Base-by-base conservation (phyloP, 2,888 invertebrate genomes). In the Hermaeophaga mercurialis region DNA sequence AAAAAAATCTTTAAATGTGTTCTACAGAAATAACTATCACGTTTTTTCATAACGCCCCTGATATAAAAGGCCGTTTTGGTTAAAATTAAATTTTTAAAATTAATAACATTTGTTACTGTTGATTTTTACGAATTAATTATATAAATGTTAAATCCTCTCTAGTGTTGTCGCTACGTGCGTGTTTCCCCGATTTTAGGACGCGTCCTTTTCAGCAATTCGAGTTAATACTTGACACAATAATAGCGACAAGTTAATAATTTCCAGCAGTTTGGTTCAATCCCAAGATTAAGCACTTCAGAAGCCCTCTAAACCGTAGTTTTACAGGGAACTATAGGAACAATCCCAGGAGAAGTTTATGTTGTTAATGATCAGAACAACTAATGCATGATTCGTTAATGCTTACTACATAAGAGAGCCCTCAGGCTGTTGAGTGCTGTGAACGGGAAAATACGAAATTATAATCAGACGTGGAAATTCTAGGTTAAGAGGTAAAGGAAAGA, bases 321-420 rank as follows among this genome's bases (percentile, higher is more conserved):
- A 28, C 9, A 28, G 22, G 22, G 3, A 22, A 22, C 3, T 22
- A 7, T 22, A 22, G 22, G 7, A n/a, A 8, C 7, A n/a, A 28
- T 7, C 28, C 8, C n/a, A 3, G 28, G 28, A 28, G 28, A 28
- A 28, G 28, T 28, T 28, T 28, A 8, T 28, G 28, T 22, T 22
- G 22, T 3, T 28, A 28, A 28, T 28, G 28, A 17, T 44, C 15
- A 28, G 26, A 28, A 44, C 28, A 44, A 28, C 28, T 14, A 9
- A 9, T 28, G 17, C 11, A 44, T 28, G n/a, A 41, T 24, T 44
- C 28, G 1, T 44, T 44, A 44, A 28, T 24, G 44, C 17, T 15
- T 8, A 12, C 17, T 14, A 28, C 17, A 24, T 14, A 28, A n/a
- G 9, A 28, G 28, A 8, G 8, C 28, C 28, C 28, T 28, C 9